These are phyloP conservation scores for Plectus sambesii DNA, from an alignment of 1,140 invertebrate species.

Conservation along the genomic window DNA sequence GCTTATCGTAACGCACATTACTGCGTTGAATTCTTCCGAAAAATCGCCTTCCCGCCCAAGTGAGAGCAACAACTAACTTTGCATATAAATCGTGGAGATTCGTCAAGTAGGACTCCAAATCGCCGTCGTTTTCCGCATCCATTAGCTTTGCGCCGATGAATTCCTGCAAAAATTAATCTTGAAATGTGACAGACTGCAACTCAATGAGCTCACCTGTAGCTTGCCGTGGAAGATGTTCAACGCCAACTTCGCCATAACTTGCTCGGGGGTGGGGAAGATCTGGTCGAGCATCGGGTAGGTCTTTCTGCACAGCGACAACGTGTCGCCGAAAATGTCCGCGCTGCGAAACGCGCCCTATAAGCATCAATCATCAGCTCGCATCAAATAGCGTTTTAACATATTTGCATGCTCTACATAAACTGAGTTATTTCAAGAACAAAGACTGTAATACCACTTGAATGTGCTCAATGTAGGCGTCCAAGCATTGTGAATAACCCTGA, in stretches of 20 bases:
- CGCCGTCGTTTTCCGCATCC: slow-evolving; percentile 56
- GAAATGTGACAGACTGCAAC: not conserved
- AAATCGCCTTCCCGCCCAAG: slow-evolving; percentile 18
- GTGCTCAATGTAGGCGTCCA: slow-evolving; percentile 92
- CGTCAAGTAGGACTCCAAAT: slow-evolving; percentile 73
- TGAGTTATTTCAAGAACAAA: no score
- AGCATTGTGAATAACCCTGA: slow-evolving; percentile 79
- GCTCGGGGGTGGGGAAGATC: slow-evolving; percentile 89
- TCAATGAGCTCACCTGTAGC: slow-evolving; percentile 55
- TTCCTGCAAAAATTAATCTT: slow-evolving; percentile 52
- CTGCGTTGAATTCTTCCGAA: slow-evolving; percentile 1
- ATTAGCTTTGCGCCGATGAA: slow-evolving; percentile 66
- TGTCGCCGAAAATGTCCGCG: slow-evolving; percentile 78
- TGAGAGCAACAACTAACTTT: no score
- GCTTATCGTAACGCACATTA: no score
- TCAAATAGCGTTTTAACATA: no score
- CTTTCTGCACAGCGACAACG: slow-evolving; percentile 74
- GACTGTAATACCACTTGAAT: no score
- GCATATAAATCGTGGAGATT: slow-evolving; percentile 77
- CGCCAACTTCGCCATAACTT: slow-evolving; percentile 95
- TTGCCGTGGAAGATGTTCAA: slow-evolving; percentile 88
- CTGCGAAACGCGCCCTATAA: slow-evolving; percentile 61
- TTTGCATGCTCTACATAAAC: no score
- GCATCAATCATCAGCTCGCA: no score
- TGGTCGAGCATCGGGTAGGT: slow-evolving; percentile 75